Base-by-base conservation (phyloP, 2,888 invertebrate species). In the Heliconius erato region DNA sequence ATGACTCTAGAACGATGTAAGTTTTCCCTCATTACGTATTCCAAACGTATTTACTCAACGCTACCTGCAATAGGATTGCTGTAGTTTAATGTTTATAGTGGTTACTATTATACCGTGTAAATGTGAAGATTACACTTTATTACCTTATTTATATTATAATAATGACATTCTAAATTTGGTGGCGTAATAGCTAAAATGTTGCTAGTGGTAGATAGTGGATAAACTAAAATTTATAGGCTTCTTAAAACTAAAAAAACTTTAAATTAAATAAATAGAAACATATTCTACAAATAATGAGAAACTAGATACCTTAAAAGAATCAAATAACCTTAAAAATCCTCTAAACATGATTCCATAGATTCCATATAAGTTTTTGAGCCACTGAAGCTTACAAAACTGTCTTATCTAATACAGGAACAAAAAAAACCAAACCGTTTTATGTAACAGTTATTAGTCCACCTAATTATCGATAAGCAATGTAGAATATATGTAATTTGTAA, bases 401-500 rank as follows among this genome's bases (percentile, higher is more conserved):
- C 4, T 59, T 4, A 32, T 23, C 9, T 35, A n/a, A 74, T 32
- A 54, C 59, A 19, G 1, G 28, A 12, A 35, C 32, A 28, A 49
- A 28, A 28, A 28, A 54, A 23, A 23, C 1, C 23, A 68, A 67
- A 68, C 40, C 16, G 19, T 79, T 44, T 7, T 54, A 23, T 74
- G 59, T 63, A 67, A 84, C 71, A 54, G 80, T 82, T 82, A 83
- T 83, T 85, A 79, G 83, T 85, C 49, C 80, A 85, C 83, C 85
- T 86, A 88, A 88, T 89, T 87, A 88, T 86, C 82, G 83, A 77
- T 82, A 23, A 26, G 88, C 88, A 9, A 87, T 82, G 88, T 88
- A 84, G 86, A 87, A 88, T 94, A 94, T 94, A 54, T 54, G 19
- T 54, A 94, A 95, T 94, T 95, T 94, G 95, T 94, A 92, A 94